A percentile compares a stretch with the other conserved stretches of the same genome.
phyloP scores from a whole-genome alignment of 1,140 invertebrate species.

The Pseudomyrmex sp. region DNA sequence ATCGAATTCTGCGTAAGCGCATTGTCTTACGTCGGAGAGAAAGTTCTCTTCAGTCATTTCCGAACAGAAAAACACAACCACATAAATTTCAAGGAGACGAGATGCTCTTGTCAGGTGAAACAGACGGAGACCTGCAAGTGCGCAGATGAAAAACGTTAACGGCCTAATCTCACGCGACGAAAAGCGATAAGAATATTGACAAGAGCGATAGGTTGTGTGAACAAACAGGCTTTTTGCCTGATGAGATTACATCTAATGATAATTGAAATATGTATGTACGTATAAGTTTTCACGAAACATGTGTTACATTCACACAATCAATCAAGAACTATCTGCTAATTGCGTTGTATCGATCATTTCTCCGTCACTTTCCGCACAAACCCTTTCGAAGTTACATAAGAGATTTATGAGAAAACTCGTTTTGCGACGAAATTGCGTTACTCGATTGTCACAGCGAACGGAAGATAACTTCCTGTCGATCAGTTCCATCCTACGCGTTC shows the following conservation, averaged over 20 bases:
- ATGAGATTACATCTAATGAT: no score
- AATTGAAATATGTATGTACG: no score
- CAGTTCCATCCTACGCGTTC: constrained; percentile 53
- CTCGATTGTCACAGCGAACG: constrained; percentile 35
- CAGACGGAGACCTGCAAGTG: constrained; percentile 8
- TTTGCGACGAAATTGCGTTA: constrained; percentile 8
- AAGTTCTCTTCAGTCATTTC: constrained; percentile 57
- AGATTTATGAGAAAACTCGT: constrained; percentile 5
- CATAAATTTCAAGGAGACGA: constrained; percentile 53
- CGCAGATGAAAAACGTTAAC: constrained; percentile 4
- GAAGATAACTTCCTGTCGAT: constrained; percentile 66
- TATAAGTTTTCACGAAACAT: no score
- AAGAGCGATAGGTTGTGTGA: no score
- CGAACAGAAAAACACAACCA: constrained; percentile 7
- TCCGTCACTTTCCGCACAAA: no score
- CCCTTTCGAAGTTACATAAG: not conserved
- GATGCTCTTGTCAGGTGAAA: constrained; percentile 12
- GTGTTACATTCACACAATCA: not conserved
- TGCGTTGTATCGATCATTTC: constrained; percentile 1
- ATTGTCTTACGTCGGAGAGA: constrained; percentile 48
- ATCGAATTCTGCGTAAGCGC: not conserved
- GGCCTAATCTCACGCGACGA: constrained; percentile 1
- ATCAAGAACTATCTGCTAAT: not conserved
- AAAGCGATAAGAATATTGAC: not conserved
- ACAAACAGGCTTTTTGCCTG: no score